Percentiles rank a stretch among this genome's conserved stretches.
Evolutionary conservation across 2,113 vertebrate genomes (phyloP).

Genomic region (Narcine bancroftii): DNA sequence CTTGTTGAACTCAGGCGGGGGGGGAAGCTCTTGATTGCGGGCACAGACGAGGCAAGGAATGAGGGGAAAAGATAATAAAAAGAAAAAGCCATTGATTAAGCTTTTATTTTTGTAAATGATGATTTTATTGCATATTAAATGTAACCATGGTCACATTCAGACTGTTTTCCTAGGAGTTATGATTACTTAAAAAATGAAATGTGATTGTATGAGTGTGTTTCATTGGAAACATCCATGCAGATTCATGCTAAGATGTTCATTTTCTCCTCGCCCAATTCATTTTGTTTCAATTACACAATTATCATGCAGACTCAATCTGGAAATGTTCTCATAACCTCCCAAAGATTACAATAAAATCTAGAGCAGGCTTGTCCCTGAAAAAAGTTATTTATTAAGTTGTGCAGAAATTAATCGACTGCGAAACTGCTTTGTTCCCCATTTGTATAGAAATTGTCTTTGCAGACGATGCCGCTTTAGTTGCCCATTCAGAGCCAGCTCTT

Average conservation of each 20-base stretch:
- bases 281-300: background rate
- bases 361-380: background rate
- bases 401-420: background rate
- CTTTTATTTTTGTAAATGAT: background rate
- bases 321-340: background rate
- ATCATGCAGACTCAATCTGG: too few relatives aligned
- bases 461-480: too few relatives aligned
- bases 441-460: too few relatives aligned
- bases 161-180: background rate
- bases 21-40: too few relatives aligned
- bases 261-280: background rate
- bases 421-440: background rate
- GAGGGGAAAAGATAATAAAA: background rate
- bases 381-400: background rate
- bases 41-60: background rate
- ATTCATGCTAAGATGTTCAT: background rate
- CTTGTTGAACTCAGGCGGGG: too few relatives aligned
- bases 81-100: background rate
- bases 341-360: background rate
- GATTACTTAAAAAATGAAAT: background rate
- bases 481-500: background rate
- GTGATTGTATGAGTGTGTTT: background rate
- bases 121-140: background rate
- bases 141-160: background rate
- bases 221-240: background rate